These are phyloP conservation scores for Hucho hucho DNA, from an alignment of 2,113 vertebrate species.

Conservation along the genomic window DNA sequence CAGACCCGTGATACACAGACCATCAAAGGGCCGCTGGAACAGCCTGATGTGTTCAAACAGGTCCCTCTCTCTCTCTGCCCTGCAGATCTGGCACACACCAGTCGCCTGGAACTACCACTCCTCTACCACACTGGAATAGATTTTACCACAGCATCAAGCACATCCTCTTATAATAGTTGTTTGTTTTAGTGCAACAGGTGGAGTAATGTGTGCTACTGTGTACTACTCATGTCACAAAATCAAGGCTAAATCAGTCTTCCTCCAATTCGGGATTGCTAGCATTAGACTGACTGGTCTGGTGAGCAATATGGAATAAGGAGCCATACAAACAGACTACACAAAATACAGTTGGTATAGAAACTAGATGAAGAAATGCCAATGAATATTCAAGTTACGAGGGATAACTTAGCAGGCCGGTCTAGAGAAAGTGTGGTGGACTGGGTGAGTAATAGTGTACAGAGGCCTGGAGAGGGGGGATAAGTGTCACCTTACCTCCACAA, in stretches of 20 bases:
- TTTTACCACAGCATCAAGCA: too few relatives aligned
- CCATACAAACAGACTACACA: neutral
- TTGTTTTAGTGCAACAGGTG: neutral
- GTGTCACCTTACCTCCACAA: constrained; percentile 85
- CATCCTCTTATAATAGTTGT: too few relatives aligned
- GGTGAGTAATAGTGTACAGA: constrained; percentile 8
- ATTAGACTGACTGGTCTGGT: neutral
- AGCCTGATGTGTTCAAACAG: constrained; percentile 40
- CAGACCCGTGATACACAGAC: constrained; percentile 41
- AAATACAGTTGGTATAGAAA: neutral
- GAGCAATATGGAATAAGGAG: neutral
- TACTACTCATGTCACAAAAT: too few relatives aligned
- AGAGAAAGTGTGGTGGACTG: constrained; percentile 18
- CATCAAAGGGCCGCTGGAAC: constrained; percentile 51
- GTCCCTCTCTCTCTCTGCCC: constrained; percentile 36
- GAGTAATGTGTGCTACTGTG: too few relatives aligned
- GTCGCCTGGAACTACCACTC: constrained; percentile 27
- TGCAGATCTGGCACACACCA: constrained; percentile 40
- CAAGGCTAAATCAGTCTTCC: too few relatives aligned
- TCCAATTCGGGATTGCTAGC: neutral
- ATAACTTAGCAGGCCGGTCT: constrained; percentile 16
- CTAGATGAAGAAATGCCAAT: neutral
- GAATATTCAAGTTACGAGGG: constrained; percentile 5
- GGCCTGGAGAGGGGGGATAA: neutral
- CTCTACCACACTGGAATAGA: constrained; percentile 29